These are phyloP conservation scores for Sycophaga agraensis DNA, from an alignment of 1,140 invertebrate genomes.

Conservation along the genomic window DNA sequence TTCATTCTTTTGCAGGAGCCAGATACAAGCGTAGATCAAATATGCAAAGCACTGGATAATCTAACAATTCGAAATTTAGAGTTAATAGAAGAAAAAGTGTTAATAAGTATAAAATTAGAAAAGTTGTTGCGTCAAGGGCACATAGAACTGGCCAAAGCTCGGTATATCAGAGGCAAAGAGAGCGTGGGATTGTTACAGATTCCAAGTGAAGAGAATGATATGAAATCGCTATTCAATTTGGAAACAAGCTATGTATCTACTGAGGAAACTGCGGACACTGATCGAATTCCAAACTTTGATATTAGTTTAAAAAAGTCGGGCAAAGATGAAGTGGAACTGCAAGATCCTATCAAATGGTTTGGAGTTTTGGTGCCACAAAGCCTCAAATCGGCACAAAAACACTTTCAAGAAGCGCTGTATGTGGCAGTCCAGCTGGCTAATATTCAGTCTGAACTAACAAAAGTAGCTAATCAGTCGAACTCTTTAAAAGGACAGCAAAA, in stretches of 20 bases:
- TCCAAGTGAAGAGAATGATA: conserved; percentile 62
- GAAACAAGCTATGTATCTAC: conserved; percentile 56
- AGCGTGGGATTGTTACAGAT: conserved; percentile 66
- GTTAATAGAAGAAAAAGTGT: conserved; percentile 69
- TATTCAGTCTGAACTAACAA: conserved; percentile 61
- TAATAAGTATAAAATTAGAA: conserved; percentile 66
- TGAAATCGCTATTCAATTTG: conserved; percentile 57
- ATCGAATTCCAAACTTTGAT: conserved; percentile 49
- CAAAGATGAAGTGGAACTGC: conserved; percentile 46
- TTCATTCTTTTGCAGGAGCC: background rate
- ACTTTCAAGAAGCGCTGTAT: conserved; percentile 67
- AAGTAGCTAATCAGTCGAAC: conserved; percentile 35
- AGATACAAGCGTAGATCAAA: conserved; percentile 36
- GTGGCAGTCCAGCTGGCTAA: conserved; percentile 66
- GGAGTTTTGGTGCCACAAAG: conserved; percentile 72
- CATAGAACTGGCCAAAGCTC: conserved; percentile 69
- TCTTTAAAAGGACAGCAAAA: too few relatives aligned
- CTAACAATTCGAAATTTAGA: conserved; percentile 64
- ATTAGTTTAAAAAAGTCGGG: conserved; percentile 47
- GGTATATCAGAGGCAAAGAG: conserved; percentile 72
- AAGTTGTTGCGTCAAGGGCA: conserved; percentile 64
- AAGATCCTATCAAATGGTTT: conserved; percentile 75
- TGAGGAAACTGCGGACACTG: conserved; percentile 25
- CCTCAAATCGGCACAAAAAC: conserved; percentile 66
- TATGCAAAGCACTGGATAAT: conserved; percentile 64